Percentiles rank a stretch among this genome's conserved stretches.
Conservation (phyloP, 2,797 vertebrate species). For the Triplophysa bombifrons region DNA sequence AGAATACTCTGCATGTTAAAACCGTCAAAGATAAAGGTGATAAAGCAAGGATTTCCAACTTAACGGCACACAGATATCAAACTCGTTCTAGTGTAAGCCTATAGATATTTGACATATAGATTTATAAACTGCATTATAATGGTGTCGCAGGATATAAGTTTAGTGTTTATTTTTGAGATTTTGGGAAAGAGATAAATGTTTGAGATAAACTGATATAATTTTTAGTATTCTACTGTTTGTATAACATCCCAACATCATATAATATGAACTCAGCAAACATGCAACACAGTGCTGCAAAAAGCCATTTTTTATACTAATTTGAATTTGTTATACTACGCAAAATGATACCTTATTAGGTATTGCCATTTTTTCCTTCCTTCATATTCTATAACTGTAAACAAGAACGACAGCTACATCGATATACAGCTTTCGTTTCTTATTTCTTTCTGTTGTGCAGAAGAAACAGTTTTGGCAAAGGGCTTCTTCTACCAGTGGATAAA, state of each 20-base stretch:
- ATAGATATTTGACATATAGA: neutral
- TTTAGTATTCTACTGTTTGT: too few relatives aligned
- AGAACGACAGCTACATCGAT: neutral
- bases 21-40: neutral
- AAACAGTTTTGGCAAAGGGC: conserved; percentile 14
- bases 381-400: neutral
- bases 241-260: conserved; percentile 4
- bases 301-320: too few relatives aligned
- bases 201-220: neutral
- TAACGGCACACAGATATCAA: neutral
- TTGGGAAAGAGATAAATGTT: neutral
- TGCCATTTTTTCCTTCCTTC: conserved; percentile 3
- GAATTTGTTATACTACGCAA: neutral
- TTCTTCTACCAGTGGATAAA: neutral
- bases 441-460: neutral
- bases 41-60: neutral
- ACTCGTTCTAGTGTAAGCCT: too few relatives aligned
- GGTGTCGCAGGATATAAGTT: neutral
- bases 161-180: conserved; percentile 4
- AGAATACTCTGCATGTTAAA: conserved; percentile 2
- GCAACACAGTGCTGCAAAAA: neutral
- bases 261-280: neutral
- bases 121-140: neutral
- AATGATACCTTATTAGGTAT: conserved; percentile 12
- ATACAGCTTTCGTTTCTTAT: neutral